phyloP scores from a whole-genome alignment of 2,797 vertebrate genomes.

The Phoebastria nigripes region DNA sequence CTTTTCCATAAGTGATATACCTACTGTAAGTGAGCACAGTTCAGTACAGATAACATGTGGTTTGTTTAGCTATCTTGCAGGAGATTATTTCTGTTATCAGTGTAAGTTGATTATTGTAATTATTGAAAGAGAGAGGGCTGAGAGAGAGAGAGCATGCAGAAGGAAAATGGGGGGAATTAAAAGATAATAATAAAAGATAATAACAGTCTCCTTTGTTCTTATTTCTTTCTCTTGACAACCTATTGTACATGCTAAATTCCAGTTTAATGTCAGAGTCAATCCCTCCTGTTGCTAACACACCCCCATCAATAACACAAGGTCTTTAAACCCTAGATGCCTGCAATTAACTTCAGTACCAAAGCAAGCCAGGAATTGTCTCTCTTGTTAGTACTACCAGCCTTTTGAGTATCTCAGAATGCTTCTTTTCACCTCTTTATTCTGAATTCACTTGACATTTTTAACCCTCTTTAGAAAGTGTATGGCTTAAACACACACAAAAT shows the following conservation, averaged over 20 bases:
- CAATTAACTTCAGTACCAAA: constrained; percentile 48
- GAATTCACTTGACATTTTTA: background rate
- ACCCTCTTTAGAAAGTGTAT: background rate
- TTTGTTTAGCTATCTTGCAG: constrained; percentile 68
- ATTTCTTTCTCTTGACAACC: constrained; percentile 53
- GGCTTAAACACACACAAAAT: background rate
- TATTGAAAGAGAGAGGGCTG: constrained; percentile 64
- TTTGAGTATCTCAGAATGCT: background rate
- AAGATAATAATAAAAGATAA: constrained; percentile 71
- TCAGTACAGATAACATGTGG: constrained; percentile 53
- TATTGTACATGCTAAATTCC: constrained; percentile 52
- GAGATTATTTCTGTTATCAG: constrained; percentile 71
- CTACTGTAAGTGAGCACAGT: constrained; percentile 44
- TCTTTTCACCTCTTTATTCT: constrained; percentile 4
- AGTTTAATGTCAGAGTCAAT: constrained; percentile 38
- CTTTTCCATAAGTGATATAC: constrained; percentile 61
- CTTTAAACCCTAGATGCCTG: constrained; percentile 35
- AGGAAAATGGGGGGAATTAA: constrained; percentile 50
- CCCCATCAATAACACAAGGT: constrained; percentile 5
- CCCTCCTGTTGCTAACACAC: constrained; percentile 31
- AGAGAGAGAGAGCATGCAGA: constrained; percentile 28
- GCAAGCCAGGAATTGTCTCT: background rate
- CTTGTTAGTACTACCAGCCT: background rate
- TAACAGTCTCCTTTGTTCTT: constrained; percentile 63
- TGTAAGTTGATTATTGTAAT: constrained; percentile 71